phyloP scores from a whole-genome alignment of 2,113 vertebrate species.

The Ceyx cyanopectus region DNA sequence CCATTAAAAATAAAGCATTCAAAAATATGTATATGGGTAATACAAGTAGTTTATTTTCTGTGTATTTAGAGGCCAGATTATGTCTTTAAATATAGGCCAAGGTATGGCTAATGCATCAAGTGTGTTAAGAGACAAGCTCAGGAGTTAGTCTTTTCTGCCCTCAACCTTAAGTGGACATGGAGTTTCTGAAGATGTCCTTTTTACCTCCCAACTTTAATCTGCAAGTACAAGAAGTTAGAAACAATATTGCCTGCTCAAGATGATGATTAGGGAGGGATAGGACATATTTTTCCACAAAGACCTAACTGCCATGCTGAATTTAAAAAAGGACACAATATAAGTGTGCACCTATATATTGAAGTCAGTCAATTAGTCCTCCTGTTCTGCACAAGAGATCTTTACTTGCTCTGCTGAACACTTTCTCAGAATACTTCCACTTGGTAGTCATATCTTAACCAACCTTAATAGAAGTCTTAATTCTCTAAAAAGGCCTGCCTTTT shows the following conservation, averaged over 20 bases:
- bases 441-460: neutral
- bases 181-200: neutral
- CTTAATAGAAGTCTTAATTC: neutral
- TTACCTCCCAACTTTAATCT: neutral
- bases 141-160: neutral
- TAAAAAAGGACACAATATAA: neutral
- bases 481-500: neutral
- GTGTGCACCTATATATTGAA: neutral
- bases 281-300: neutral
- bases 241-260: neutral
- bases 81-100: neutral
- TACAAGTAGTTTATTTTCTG: neutral
- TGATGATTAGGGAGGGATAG: neutral
- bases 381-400: neutral
- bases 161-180: neutral
- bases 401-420: neutral
- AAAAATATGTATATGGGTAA: neutral
- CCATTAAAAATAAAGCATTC: neutral
- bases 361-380: neutral
- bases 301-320: neutral
- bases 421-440: neutral
- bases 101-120: neutral
- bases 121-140: neutral
- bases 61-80: neutral
- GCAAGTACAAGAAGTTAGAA: neutral